These are phyloP conservation scores for Tetranychus truncatus DNA, from an alignment of 2,888 invertebrate species.

Conservation along the genomic window DNA sequence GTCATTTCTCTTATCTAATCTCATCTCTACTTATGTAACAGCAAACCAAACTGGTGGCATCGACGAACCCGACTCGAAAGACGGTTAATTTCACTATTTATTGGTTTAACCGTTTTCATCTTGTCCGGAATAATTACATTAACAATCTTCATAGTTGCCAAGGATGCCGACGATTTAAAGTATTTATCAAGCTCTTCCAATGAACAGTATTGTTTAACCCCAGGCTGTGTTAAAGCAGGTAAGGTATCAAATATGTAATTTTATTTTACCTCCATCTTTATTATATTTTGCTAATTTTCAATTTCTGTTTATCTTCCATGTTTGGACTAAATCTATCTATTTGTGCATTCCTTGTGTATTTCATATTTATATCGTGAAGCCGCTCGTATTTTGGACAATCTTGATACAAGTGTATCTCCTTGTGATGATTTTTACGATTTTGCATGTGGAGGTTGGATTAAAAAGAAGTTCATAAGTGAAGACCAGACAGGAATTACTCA, in stretches of 20 bases:
- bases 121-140: background rate
- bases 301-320: background rate
- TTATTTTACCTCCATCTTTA: background rate
- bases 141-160: background rate
- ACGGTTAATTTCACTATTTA: constrained; percentile 2
- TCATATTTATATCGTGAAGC: background rate
- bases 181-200: background rate
- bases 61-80: constrained; percentile 1
- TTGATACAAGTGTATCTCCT: constrained; percentile 38
- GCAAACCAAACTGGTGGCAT: background rate
- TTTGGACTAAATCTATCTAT: background rate
- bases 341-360: background rate
- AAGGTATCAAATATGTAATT: constrained; percentile 25
- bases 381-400: constrained; percentile 3
- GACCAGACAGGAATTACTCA: constrained; percentile 11
- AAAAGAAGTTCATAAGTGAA: constrained; percentile 10
- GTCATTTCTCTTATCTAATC: background rate
- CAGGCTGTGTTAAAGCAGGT: constrained; percentile 64
- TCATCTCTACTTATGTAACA: background rate
- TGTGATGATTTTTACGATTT: constrained; percentile 66
- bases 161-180: background rate
- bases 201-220: constrained; percentile 42
- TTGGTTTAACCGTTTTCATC: constrained; percentile 3
- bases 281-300: background rate
- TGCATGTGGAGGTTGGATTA: constrained; percentile 54